These are phyloP conservation scores for Heterohyrax brucei DNA, from an alignment of 2,797 vertebrate species.

Conservation along the genomic window DNA sequence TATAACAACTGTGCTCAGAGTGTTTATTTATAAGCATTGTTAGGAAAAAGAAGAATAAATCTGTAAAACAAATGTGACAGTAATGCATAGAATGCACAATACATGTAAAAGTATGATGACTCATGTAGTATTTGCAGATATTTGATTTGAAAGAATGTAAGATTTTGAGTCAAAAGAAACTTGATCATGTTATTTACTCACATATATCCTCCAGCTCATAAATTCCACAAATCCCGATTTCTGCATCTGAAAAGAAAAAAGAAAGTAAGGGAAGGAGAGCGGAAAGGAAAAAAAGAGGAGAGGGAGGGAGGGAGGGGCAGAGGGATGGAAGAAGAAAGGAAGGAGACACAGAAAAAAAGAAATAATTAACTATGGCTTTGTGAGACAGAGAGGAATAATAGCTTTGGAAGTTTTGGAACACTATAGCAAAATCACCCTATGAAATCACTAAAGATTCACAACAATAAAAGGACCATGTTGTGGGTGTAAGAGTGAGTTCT, in stretches of 20 bases:
- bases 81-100: slow-evolving; percentile 2
- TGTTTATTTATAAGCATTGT: slow-evolving; percentile 22
- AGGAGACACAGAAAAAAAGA: neutral
- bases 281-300: no score
- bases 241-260: neutral
- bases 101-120: neutral
- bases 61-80: neutral
- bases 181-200: slow-evolving; percentile 36
- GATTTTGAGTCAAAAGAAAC: slow-evolving; percentile 39
- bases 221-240: slow-evolving; percentile 8
- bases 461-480: neutral
- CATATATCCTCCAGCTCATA: neutral
- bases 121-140: neutral
- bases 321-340: no score
- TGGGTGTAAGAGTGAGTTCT: neutral
- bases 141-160: slow-evolving; percentile 33
- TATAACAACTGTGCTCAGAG: neutral
- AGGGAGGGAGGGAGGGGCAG: no score
- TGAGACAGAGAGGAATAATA: slow-evolving; percentile 27
- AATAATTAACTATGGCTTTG: neutral
- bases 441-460: neutral
- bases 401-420: neutral
- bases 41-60: slow-evolving; percentile 65
- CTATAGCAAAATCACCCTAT: neutral
- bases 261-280: no score